Conservation (phyloP, 2,113 vertebrate species). For the Corythornis cristatus region DNA sequence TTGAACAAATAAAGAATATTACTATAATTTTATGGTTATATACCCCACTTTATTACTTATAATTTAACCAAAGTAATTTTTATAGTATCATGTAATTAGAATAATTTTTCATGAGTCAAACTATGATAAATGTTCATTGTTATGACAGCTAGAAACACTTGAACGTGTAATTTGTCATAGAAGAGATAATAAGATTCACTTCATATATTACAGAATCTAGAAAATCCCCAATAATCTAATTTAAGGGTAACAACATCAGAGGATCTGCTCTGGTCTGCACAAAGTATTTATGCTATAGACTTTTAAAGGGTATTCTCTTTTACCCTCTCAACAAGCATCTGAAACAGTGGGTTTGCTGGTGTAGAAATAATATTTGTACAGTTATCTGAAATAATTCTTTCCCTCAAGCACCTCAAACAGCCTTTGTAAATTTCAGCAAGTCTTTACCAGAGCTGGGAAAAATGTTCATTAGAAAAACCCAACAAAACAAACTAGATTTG, state of each 20-base stretch:
- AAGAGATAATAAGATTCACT: slow-evolving; percentile 12
- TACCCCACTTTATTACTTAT: not conserved
- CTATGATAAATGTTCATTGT: slow-evolving; percentile 38
- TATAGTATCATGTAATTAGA: not conserved
- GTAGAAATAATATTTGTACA: not conserved
- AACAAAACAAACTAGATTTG: not conserved
- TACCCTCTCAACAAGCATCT: not conserved
- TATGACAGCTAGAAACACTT: slow-evolving; percentile 34
- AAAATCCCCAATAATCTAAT: not conserved
- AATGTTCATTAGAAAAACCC: not conserved
- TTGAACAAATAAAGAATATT: not conserved
- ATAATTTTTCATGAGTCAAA: slow-evolving; percentile 23
- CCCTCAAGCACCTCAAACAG: not conserved
- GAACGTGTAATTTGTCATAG: slow-evolving; percentile 19
- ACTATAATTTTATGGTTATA: not conserved
- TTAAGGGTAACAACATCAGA: not conserved
- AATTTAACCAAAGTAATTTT: slow-evolving; percentile 33
- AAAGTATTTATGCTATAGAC: not conserved
- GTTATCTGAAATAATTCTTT: not conserved
- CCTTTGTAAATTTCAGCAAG: not conserved
- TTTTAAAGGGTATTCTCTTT: not conserved
- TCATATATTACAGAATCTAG: not conserved
- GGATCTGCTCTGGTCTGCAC: not conserved
- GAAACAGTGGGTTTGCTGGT: not conserved
- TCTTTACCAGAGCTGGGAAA: not conserved